Evolutionary conservation across 1,140 invertebrate genomes (phyloP).

Genomic region (Brachystomella parvula): DNA sequence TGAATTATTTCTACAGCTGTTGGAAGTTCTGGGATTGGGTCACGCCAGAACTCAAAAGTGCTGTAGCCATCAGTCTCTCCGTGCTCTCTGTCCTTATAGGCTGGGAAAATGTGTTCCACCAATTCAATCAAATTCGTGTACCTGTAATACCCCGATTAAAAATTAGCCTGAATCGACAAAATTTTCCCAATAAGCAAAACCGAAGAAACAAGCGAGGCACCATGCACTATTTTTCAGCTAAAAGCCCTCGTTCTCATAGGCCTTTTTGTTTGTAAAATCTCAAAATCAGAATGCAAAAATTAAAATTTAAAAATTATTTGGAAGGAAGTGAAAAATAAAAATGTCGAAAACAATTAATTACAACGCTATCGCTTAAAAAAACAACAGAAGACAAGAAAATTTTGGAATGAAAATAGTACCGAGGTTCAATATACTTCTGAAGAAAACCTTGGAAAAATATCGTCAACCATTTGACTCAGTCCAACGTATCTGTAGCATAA

Average conservation of each 20-base stretch:
- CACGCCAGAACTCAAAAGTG: constrained; percentile 83
- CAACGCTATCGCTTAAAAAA: no score
- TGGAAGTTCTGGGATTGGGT: constrained; percentile 58
- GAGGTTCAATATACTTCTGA: not conserved
- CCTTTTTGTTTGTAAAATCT: no score
- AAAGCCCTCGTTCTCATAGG: no score
- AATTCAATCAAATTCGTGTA: constrained; percentile 87
- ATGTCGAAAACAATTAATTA: no score
- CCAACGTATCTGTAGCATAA: constrained; percentile 72
- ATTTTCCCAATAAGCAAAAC: no score
- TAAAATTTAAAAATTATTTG: not conserved
- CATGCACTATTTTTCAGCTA: no score
- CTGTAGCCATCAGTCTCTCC: constrained; percentile 74
- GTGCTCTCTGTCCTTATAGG: constrained; percentile 50
- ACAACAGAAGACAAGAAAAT: not conserved
- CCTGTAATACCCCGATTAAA: constrained; percentile 54
- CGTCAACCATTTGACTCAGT: constrained; percentile 83
- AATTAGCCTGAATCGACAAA: no score
- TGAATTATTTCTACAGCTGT: no score
- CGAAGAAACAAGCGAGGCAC: no score
- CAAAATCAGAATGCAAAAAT: no score
- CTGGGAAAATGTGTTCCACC: constrained; percentile 88
- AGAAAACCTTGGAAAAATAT: constrained; percentile 65
- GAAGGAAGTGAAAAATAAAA: no score
- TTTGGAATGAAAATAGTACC: no score